Percentiles rank a stretch among this genome's conserved stretches.
Evolutionary conservation across 1,140 invertebrate genomes (phyloP).

Genomic region (Magallana ariakensis): DNA sequence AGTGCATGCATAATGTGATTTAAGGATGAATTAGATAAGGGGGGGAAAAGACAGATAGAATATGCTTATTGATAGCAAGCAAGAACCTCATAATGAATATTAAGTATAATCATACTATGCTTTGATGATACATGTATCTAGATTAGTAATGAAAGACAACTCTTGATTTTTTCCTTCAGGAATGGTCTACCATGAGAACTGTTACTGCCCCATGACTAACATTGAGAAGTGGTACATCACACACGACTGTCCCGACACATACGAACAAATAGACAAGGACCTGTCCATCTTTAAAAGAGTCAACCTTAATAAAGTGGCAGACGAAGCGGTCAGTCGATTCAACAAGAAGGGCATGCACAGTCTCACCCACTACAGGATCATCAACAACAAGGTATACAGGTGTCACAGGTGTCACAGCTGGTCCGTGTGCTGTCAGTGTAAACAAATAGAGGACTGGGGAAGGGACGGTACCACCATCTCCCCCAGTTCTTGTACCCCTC

Average conservation of each 20-base stretch:
- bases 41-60: too few species aligned
- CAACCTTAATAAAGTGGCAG: constrained; percentile 86
- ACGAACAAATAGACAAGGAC: constrained; percentile 88
- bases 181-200: constrained; percentile 89
- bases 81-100: too few species aligned
- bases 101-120: too few species aligned
- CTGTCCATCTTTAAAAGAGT: constrained; percentile 86
- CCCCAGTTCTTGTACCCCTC: too few species aligned
- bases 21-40: too few species aligned
- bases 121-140: too few species aligned
- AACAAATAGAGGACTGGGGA: too few species aligned
- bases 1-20: too few species aligned
- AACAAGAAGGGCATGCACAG: constrained; percentile 89
- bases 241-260: constrained; percentile 85
- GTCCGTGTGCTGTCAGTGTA: too few species aligned
- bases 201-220: constrained; percentile 87
- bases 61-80: too few species aligned
- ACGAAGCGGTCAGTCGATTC: constrained; percentile 84
- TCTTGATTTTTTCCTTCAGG: constrained; percentile 78
- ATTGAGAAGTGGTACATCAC: constrained; percentile 85
- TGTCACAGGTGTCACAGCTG: not conserved
- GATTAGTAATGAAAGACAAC: not conserved
- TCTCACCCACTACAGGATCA: constrained; percentile 94
- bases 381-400: constrained; percentile 86
- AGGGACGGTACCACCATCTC: too few species aligned